phyloP scores from a whole-genome alignment of 2,113 vertebrate species.

The Anser cygnoides region DNA sequence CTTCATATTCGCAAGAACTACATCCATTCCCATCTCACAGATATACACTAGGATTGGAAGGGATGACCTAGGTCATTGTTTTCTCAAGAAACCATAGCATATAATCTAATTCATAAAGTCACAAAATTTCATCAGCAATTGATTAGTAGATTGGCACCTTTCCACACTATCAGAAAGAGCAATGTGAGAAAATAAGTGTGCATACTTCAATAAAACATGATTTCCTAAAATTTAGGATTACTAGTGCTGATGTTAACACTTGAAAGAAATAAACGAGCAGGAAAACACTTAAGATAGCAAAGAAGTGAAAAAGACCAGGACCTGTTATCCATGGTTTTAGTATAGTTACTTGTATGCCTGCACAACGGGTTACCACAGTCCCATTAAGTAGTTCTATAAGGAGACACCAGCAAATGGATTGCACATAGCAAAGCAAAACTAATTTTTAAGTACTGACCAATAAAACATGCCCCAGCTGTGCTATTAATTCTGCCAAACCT shows the following conservation, averaged over 20 bases:
- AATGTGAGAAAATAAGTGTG: not conserved
- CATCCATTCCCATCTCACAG: not conserved
- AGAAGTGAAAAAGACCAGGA: not conserved
- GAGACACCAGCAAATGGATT: not conserved
- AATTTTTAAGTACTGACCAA: not conserved
- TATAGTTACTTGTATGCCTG: not conserved
- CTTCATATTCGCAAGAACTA: not conserved
- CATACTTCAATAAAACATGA: not conserved
- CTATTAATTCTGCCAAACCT: not conserved
- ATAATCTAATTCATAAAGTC: not conserved
- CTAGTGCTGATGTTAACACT: not conserved
- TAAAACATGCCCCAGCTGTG: accelerated
- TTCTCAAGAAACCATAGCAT: not conserved
- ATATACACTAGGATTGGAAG: not conserved
- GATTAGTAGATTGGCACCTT: not conserved
- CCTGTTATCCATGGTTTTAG: not conserved
- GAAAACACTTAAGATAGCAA: not conserved
- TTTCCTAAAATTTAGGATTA: not conserved
- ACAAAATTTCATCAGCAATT: not conserved
- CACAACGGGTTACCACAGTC: not conserved
- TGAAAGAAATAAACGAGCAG: not conserved
- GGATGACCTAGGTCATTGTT: not conserved
- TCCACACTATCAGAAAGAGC: not conserved
- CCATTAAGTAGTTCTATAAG: accelerated
- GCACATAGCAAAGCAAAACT: not conserved